phyloP scores from a whole-genome alignment of 2,888 invertebrate genomes.

The Cheilosia grossa region DNA sequence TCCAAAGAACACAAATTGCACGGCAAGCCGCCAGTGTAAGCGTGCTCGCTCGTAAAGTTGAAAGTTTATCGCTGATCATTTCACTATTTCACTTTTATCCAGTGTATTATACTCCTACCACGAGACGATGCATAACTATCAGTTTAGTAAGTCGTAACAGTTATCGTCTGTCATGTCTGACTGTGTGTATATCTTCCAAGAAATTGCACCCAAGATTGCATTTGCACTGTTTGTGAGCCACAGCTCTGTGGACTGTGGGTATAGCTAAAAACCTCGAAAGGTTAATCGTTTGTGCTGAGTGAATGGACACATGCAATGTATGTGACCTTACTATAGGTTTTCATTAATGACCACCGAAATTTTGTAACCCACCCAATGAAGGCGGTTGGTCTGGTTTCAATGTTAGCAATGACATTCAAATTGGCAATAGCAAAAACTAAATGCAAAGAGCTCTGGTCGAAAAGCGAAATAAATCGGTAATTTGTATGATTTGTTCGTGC shows the following conservation, averaged over 20 bases:
- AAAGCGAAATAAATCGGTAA: not conserved
- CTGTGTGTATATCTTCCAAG: constrained; percentile 39
- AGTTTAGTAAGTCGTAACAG: constrained; percentile 60
- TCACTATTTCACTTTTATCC: constrained; percentile 71
- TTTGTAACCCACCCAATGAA: constrained; percentile 27
- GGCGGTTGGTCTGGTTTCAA: constrained; percentile 11
- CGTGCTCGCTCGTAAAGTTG: constrained; percentile 68
- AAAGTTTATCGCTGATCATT: constrained; percentile 71
- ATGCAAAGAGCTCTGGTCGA: not conserved
- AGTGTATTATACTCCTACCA: constrained; percentile 47
- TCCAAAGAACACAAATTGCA: constrained; percentile 47
- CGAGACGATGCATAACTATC: constrained; percentile 58
- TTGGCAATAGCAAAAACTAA: not conserved
- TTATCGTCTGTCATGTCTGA: constrained; percentile 51
- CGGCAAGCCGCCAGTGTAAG: constrained; percentile 42
- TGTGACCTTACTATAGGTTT: constrained; percentile 44
- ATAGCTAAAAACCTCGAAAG: constrained; percentile 34
- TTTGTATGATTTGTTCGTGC: too few species aligned
- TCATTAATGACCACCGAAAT: constrained; percentile 11
- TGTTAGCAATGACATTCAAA: constrained; percentile 9
- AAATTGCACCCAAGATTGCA: constrained; percentile 57
- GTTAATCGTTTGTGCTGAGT: constrained; percentile 34
- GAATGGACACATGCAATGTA: constrained; percentile 31
- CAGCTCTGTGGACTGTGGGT: not conserved
- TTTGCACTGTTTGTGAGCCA: constrained; percentile 40